These are phyloP conservation scores for Corythaeola cristata DNA, from an alignment of 2,113 vertebrate genomes.

Conservation along the genomic window DNA sequence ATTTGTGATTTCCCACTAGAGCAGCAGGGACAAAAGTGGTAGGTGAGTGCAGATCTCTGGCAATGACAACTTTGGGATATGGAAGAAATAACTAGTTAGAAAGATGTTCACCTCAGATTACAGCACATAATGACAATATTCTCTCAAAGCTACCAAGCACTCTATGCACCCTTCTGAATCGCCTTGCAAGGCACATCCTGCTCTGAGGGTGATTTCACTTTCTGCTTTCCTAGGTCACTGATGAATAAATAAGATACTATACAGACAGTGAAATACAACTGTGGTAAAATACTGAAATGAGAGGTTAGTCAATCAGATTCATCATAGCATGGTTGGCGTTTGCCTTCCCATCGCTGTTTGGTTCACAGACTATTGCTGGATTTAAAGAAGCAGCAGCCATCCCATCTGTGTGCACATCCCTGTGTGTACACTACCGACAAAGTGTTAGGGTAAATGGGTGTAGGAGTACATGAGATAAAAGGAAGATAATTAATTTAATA, in stretches of 20 bases:
- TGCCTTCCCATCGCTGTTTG: not conserved
- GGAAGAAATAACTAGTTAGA: not conserved
- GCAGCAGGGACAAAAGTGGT: not conserved
- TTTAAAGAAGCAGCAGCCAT: constrained; percentile 1
- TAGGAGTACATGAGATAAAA: not conserved
- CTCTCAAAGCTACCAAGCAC: not conserved
- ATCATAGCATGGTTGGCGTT: not conserved
- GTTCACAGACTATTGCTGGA: not conserved
- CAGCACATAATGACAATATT: not conserved
- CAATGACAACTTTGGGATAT: not conserved
- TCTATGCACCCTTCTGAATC: not conserved
- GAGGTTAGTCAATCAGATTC: not conserved
- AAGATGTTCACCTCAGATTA: not conserved
- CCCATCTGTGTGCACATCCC: not conserved
- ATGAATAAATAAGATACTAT: not conserved
- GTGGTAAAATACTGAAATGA: not conserved
- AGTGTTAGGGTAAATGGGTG: not conserved
- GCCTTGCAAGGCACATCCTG: not conserved
- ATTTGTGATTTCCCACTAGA: not conserved
- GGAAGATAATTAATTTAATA: not conserved
- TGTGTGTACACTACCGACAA: not conserved
- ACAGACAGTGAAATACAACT: not conserved
- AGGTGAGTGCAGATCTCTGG: not conserved
- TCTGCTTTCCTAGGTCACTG: not conserved
- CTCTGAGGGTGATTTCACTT: not conserved